phyloP scores from a whole-genome alignment of 1,140 invertebrate species.

The Apis cerana region DNA sequence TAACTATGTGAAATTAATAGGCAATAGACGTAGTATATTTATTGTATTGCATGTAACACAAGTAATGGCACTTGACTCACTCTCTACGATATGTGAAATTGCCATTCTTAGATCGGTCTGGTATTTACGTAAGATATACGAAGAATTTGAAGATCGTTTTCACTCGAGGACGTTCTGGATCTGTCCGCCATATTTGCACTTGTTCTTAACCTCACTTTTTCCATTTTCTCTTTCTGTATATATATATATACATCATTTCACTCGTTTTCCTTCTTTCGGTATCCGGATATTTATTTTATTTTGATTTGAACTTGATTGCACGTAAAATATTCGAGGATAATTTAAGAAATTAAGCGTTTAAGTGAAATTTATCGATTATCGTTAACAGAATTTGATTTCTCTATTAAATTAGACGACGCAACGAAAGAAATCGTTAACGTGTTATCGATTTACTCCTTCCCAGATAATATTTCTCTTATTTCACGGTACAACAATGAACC shows the following conservation, averaged over 20 bases:
- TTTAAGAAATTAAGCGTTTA: no score
- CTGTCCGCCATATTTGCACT: background rate
- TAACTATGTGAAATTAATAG: no score
- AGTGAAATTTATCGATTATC: no score
- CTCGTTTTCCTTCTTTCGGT: background rate
- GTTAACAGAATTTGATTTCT: no score
- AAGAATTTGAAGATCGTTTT: background rate
- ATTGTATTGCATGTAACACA: no score
- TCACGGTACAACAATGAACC: background rate
- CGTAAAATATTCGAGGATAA: no score
- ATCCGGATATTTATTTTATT: background rate
- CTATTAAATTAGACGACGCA: no score
- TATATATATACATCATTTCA: background rate
- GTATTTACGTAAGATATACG: background rate
- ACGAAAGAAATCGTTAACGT: background rate
- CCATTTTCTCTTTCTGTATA: background rate
- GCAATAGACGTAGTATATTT: no score
- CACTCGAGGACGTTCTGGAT: background rate
- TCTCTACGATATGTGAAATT: background rate
- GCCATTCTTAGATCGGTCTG: background rate
- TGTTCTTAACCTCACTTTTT: background rate
- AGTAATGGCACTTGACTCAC: no score
- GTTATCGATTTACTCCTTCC: background rate
- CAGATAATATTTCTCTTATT: background rate
- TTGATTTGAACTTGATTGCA: no score